phyloP scores from a whole-genome alignment of 1,140 invertebrate species.

The Drosophila virilis region DNA sequence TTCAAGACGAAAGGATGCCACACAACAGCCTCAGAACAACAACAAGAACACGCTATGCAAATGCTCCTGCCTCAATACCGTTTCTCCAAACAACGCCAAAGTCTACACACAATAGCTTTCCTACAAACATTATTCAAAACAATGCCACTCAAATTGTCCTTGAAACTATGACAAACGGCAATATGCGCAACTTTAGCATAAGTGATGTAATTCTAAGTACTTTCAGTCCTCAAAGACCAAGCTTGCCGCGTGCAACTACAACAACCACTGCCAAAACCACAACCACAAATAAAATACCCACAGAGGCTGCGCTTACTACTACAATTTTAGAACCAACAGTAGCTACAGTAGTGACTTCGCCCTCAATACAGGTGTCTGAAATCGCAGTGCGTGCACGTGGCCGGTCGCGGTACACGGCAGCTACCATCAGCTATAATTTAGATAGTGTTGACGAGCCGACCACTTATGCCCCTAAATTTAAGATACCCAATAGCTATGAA shows the following conservation, averaged over 20 bases:
- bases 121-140: constrained; percentile 39
- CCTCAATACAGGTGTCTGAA: constrained; percentile 46
- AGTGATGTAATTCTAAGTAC: constrained; percentile 74
- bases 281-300: not conserved
- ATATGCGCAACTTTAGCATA: constrained; percentile 71
- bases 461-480: constrained; percentile 75
- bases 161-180: constrained; percentile 53
- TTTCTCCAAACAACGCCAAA: constrained; percentile 64
- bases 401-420: constrained; percentile 71
- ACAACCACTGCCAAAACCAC: constrained; percentile 44
- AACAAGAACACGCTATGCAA: constrained; percentile 53
- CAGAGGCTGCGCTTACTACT: constrained; percentile 18
- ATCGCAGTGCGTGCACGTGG: constrained; percentile 53
- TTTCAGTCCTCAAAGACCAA: constrained; percentile 54
- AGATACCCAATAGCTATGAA: constrained; percentile 29
- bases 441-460: constrained; percentile 70
- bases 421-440: constrained; percentile 52
- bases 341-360: constrained; percentile 57
- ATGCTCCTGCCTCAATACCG: constrained; percentile 19
- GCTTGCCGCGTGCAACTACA: constrained; percentile 34
- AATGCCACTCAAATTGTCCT: constrained; percentile 60
- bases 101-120: constrained; percentile 57
- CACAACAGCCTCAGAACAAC: constrained; percentile 48
- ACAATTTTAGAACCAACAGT: constrained; percentile 40
- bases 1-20: constrained; percentile 68